phyloP scores from a whole-genome alignment of 2,797 vertebrate genomes.

The Saxicola maurus region DNA sequence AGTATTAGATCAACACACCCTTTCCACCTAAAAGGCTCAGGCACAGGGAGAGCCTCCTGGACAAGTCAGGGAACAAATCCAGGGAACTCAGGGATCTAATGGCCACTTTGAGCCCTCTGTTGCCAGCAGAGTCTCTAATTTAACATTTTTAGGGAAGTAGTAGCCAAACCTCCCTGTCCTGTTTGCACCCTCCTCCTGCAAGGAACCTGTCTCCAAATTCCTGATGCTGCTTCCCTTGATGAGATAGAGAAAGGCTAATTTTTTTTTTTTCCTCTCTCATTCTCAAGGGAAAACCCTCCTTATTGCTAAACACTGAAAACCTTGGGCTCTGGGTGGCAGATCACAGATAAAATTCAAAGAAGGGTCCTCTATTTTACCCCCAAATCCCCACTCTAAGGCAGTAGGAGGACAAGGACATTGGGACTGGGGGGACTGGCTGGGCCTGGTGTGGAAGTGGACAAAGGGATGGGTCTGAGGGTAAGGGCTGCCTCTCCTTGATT shows the following conservation, averaged over 20 bases:
- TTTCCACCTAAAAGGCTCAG: not conserved
- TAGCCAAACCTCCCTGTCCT: not conserved
- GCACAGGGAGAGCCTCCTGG: rapidly evolving
- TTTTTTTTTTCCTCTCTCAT: rapidly evolving
- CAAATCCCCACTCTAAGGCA: not conserved
- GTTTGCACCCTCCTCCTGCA: not conserved
- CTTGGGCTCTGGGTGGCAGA: not conserved
- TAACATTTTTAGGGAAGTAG: rapidly evolving
- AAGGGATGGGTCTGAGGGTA: not conserved
- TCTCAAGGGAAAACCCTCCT: not conserved
- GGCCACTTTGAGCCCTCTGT: not conserved
- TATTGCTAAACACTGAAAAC: rapidly evolving
- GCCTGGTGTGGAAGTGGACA: not conserved
- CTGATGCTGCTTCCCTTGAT: not conserved
- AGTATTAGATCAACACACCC: rapidly evolving
- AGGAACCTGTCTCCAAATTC: not conserved
- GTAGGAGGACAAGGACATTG: not conserved
- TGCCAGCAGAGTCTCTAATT: not conserved
- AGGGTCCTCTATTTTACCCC: rapidly evolving
- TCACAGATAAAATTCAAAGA: not conserved
- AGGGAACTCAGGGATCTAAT: not conserved
- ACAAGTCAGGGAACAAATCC: not conserved
- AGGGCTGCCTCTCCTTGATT: not conserved
- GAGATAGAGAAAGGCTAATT: not conserved
- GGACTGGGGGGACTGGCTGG: not conserved